Conservation (phyloP, 2,797 vertebrate species). For the Spea hammondii region DNA sequence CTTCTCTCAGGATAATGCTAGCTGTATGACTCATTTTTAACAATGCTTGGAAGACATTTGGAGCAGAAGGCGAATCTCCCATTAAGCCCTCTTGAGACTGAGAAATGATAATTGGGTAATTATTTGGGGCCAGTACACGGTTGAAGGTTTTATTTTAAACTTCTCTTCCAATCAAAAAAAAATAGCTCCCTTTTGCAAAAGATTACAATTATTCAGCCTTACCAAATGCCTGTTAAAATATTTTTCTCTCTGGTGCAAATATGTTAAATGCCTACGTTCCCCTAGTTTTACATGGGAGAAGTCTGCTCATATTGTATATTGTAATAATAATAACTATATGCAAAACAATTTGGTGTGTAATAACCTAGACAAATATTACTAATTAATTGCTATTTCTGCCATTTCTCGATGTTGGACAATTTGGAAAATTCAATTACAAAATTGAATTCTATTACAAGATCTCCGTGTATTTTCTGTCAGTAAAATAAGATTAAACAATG, state of each 20-base stretch:
- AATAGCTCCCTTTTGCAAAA: not conserved
- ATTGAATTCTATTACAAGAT: too few relatives aligned
- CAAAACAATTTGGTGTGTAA: too few relatives aligned
- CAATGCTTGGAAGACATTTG: constrained; percentile 1
- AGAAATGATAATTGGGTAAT: not conserved
- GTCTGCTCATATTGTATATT: too few relatives aligned
- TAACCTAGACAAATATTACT: too few relatives aligned
- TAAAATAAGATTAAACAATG: too few relatives aligned
- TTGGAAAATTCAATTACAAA: too few relatives aligned
- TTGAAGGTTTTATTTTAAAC: not conserved
- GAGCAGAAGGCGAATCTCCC: constrained; percentile 1
- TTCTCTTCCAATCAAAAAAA: not conserved
- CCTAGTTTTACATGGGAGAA: too few relatives aligned
- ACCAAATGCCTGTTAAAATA: not conserved
- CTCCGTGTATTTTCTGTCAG: too few relatives aligned
- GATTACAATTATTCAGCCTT: not conserved
- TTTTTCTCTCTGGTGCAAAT: not conserved
- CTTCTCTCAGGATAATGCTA: not conserved
- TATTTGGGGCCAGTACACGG: not conserved
- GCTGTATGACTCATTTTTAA: not conserved
- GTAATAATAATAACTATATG: too few relatives aligned
- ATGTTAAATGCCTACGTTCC: not conserved
- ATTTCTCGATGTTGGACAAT: too few relatives aligned
- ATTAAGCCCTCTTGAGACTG: not conserved
- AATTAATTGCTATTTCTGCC: too few relatives aligned